Evolutionary conservation across 2,888 invertebrate species (phyloP), one percentile per base, ranked within the genome.

Genomic region (Cantharis rufa): DNA sequence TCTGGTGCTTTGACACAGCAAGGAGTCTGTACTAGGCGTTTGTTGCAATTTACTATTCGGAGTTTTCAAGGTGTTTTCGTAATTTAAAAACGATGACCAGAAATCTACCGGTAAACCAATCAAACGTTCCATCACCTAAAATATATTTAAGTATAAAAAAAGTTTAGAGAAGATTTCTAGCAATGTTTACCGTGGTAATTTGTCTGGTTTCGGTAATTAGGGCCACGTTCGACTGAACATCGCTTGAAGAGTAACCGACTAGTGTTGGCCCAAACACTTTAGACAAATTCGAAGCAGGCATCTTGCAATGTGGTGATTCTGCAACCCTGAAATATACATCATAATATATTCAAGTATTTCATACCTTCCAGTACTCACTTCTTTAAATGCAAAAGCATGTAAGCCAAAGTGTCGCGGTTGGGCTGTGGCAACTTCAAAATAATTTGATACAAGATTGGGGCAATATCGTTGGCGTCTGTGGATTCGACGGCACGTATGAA

Each of bases 321-420:
- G 96, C 93, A 77, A 98, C 93, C 84, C 97, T 96, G 87, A 4
- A 86, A 86, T 48, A n/a, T n/a, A n/a, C 1, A n/a, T 48, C n/a
- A n/a, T 48, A 48, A 10, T 48, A 24, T 7, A n/a, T 48, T n/a
- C 48, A 7, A n/a, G 1, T 48, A 75, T 62, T 62, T 18, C 24
- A 62, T 0, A 10, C 4, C 10, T 11, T 9, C 2, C 13, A 63
- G 16, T 63, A 72, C 15, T 85, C 83, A 94, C 94, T 90, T 91
- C 88, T 97, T 96, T 82, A 98, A 90, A 89, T 99, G 99, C 77
- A 97, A 89, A 82, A 98, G 92, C 11, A 99, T 89, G 89, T 95
- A 99, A 0, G 98, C 98, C 72, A 99, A 90, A 0, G 98, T 98
- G 87, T 99, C 98, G 15, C 97, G 91, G 88, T 99, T 99, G 0